A percentile compares a stretch with the other conserved stretches of the same genome.
Conservation (phyloP, 2,113 vertebrate genomes). For the Oenanthe melanoleuca region DNA sequence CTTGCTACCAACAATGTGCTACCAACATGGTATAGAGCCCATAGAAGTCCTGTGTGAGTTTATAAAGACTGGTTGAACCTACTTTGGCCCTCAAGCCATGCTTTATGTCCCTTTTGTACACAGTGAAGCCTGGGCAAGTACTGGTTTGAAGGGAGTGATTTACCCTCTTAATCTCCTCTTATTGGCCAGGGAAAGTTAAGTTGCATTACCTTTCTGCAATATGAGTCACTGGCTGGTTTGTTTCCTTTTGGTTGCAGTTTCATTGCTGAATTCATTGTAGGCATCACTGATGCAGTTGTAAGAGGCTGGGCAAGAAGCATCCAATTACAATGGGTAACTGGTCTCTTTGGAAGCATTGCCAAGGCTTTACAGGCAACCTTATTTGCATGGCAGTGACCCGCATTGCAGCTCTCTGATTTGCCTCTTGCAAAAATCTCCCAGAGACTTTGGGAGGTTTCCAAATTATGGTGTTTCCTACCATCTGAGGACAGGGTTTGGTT, state of each 20-base stretch:
- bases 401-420: neutral
- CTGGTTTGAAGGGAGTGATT: neutral
- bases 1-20: neutral
- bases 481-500: neutral
- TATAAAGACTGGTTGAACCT: neutral
- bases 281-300: neutral
- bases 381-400: neutral
- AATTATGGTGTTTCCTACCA: neutral
- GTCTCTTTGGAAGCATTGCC: neutral
- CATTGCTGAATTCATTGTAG: neutral
- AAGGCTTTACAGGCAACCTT: neutral
- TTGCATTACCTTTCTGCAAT: neutral
- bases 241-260: neutral
- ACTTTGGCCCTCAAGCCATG: neutral
- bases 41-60: neutral
- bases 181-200: neutral
- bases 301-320: neutral
- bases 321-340: neutral
- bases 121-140: neutral
- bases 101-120: neutral
- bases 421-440: neutral
- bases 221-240: neutral
- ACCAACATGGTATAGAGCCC: neutral
- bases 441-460: neutral
- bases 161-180: neutral